Base-by-base conservation (phyloP, 2,113 vertebrate genomes). In the Halcyon senegalensis region DNA sequence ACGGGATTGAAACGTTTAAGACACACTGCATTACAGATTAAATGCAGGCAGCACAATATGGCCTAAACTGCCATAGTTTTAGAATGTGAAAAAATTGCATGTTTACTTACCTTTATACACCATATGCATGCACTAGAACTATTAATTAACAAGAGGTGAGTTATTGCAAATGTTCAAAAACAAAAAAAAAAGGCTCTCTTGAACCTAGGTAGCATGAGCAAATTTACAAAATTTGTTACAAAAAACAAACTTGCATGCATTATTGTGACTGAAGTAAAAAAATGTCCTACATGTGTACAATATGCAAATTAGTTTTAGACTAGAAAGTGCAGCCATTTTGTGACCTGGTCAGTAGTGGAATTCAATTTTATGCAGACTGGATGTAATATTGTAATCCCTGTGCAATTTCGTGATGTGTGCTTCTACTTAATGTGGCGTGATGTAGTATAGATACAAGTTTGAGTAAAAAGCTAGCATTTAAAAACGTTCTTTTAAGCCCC, bases 191-290 rank as follows among this genome's bases (percentile, higher is more conserved):
- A 97, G 97, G 96, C 97, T 98, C 97, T 98, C 97, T 98, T 97
- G 97, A 99, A 97, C 97, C 97, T 98, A 98, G 97, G 97, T 99
- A 99, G 99, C 99, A 99, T 99, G 99, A 99, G 97, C 97, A 98
- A 99, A 98, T 98, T 87, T 97, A 97, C 97, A 97, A 96, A 97
- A 98, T 98, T 98, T 98, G 95, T 96, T 98, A 98, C 98, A 98
- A 98, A 98, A 98, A 98, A 98, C 97, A 97, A 97, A 98, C 98
- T 98, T 99, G 99, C 99, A 99, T 99, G 99, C 98, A 96, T 99
- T 98, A 96, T 98, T 99, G 99, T 99, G 98, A 98, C 98, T 98
- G 98, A 98, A 98, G 98, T 99, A 97, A 98, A 98, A 16, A 97
- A 98, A 98, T 98, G 98, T 99, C 99, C 98, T 99, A 98, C 98